Conservation (phyloP, 2,797 vertebrate species). For the Siniperca obscura region DNA sequence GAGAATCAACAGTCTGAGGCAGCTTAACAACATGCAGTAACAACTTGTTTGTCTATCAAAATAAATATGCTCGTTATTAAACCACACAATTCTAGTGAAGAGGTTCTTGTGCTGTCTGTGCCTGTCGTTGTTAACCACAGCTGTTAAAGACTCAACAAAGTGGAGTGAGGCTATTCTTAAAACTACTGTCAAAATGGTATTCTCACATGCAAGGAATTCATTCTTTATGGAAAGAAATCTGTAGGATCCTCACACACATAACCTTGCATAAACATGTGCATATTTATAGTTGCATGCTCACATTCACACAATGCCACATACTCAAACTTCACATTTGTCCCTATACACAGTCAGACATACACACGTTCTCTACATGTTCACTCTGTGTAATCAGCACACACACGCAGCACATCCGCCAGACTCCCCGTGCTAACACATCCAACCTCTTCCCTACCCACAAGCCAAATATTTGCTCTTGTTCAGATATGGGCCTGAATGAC, state of each 20-base stretch:
- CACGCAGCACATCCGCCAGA: constrained; percentile 59
- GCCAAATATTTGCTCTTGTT: constrained; percentile 83
- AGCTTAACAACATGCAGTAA: constrained; percentile 9
- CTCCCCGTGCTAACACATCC: constrained; percentile 64
- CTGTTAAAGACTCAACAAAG: constrained; percentile 8
- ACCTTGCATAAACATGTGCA: constrained; percentile 17
- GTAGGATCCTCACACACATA: constrained; percentile 3
- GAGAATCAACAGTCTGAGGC: neutral
- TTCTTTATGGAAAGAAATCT: neutral
- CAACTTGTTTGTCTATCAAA: constrained; percentile 23
- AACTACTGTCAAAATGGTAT: constrained; percentile 1
- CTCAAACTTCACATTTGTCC: constrained; percentile 36
- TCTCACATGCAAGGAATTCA: neutral
- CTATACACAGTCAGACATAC: constrained; percentile 41
- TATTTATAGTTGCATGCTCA: constrained; percentile 21
- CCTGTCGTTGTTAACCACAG: constrained; percentile 4
- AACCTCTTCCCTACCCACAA: constrained; percentile 76
- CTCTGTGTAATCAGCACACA: constrained; percentile 39
- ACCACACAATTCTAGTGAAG: constrained; percentile 1
- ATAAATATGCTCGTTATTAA: constrained; percentile 11
- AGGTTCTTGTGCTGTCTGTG: neutral
- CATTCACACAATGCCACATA: constrained; percentile 19
- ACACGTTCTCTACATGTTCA: constrained; percentile 42
- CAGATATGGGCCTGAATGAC: constrained; percentile 68
- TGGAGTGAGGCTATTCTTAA: neutral